Evolutionary conservation across 2,113 vertebrate species (phyloP).

Genomic region (Sylvia atricapilla): DNA sequence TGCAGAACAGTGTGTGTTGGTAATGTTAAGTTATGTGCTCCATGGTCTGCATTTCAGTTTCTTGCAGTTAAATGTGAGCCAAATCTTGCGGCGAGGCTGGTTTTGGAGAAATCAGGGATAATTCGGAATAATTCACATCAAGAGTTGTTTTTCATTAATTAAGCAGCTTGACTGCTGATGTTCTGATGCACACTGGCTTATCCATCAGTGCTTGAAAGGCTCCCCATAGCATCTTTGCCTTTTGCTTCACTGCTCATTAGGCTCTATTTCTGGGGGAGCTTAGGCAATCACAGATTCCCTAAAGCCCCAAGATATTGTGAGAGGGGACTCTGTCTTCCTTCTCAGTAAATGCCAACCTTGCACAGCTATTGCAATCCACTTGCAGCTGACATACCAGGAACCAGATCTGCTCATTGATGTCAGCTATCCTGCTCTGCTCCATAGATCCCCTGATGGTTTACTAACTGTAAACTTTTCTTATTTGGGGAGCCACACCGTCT

Average conservation of each 20-base stretch:
- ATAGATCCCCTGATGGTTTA: background rate
- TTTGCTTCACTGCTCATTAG: constrained; percentile 1
- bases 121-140: background rate
- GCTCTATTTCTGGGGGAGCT: background rate
- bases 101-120: background rate
- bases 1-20: background rate
- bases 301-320: background rate
- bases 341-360: background rate
- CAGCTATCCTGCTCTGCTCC: background rate
- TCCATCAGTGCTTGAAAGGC: background rate
- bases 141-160: background rate
- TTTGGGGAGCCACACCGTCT: background rate
- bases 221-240: background rate
- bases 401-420: background rate
- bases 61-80: background rate
- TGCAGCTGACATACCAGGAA: background rate
- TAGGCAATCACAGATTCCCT: background rate
- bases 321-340: background rate
- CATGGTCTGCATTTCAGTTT: background rate
- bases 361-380: background rate
- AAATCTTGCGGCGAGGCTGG: background rate
- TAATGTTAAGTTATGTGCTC: background rate
- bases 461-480: background rate
- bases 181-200: background rate
- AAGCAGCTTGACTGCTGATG: background rate